Percentiles rank a stretch among this genome's conserved stretches.
These are phyloP conservation scores for zebrafish (Danio rerio) DNA, from an alignment of 2,113 vertebrate genomes.

Conservation along the genomic window GRCz12tu NC_133181.1:15356501-15357000, in stretches of 20 bases:
- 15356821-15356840: conserved; percentile 42
- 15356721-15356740: conserved; percentile 47
- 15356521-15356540: conserved; percentile 5
- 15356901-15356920: background rate
- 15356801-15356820: conserved; percentile 60
- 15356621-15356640: conserved; percentile 24
- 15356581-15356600: background rate
- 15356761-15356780: conserved; percentile 34
- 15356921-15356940: background rate
- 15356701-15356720: conserved; percentile 32
- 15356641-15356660: conserved; percentile 27
- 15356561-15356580: background rate
- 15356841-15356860: conserved; percentile 24
- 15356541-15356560: conserved; percentile 1
- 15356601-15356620: background rate
- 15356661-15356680: conserved; percentile 33
- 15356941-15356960: background rate
- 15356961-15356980: background rate
- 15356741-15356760: conserved; percentile 42
- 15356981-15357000: background rate
- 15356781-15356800: conserved; percentile 61
- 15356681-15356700: conserved; percentile 26
- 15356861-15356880: background rate
- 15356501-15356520: conserved; percentile 20
- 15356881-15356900: conserved; percentile 7